These are phyloP conservation scores for Clarias pachynema DNA, from an alignment of 2,797 vertebrate genomes.

Conservation along the genomic window DNA sequence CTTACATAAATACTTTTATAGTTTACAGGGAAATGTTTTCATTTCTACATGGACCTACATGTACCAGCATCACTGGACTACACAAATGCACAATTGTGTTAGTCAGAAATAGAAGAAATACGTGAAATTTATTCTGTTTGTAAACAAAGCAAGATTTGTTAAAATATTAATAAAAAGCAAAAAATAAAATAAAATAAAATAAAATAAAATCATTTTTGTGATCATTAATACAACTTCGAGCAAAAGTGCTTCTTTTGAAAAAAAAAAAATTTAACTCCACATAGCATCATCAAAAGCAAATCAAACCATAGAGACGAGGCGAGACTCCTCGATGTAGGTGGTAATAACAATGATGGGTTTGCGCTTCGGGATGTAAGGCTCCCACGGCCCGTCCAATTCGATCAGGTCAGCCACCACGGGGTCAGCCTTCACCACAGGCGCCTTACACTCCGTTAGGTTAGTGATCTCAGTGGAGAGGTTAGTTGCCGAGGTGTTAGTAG, in stretches of 20 bases:
- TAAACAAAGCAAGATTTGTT: conserved; percentile 15
- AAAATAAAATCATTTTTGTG: not conserved
- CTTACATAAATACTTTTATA: not conserved
- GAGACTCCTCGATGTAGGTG: conserved; percentile 56
- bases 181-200: not conserved
- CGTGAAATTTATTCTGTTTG: not conserved
- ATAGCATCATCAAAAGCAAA: not conserved
- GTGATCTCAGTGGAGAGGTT: conserved; percentile 37
- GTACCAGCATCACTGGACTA: not conserved
- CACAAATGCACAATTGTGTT: not conserved
- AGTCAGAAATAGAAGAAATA: not conserved
- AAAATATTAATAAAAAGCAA: not conserved
- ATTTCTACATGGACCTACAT: not conserved
- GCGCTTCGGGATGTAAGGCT: conserved; percentile 16
- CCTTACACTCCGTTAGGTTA: conserved; percentile 28
- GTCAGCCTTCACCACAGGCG: not conserved
- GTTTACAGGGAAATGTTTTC: not conserved
- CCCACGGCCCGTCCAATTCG: not conserved
- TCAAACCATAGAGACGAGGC: conserved; percentile 13
- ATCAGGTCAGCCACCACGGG: conserved; percentile 12
- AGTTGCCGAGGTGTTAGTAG: conserved; percentile 31
- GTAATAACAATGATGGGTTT: conserved; percentile 69
- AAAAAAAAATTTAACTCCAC: no score
- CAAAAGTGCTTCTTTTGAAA: not conserved
- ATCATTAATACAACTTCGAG: not conserved